A percentile compares a stretch with the other conserved stretches of the same genome.
Evolutionary conservation across 92 coral and sea anemone genomes (phyloP).

Genomic region (Epizoanthus scotinus): DNA sequence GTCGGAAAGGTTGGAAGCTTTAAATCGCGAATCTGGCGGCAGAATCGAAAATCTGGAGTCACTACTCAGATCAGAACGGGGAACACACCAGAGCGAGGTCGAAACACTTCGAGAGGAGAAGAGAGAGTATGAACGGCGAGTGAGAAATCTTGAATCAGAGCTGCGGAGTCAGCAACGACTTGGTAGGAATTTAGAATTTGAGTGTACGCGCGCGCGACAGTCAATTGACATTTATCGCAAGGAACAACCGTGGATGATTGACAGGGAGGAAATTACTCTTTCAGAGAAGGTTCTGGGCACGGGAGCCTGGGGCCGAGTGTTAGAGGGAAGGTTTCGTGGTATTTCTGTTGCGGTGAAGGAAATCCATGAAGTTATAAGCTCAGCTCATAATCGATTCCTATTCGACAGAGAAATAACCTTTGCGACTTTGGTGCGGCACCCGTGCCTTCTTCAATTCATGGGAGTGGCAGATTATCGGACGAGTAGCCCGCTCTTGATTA

Average conservation of each 20-base stretch:
- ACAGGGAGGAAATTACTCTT: slow-evolving; percentile 61
- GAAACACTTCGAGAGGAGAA: slow-evolving; percentile 62
- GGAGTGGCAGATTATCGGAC: slow-evolving; percentile 78
- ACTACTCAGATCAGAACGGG: slow-evolving; percentile 58
- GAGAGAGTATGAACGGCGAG: slow-evolving; percentile 59
- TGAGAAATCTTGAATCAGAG: slow-evolving; percentile 55
- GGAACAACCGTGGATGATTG: slow-evolving; percentile 82
- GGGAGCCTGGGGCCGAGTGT: slow-evolving; percentile 90
- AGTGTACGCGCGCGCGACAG: slow-evolving; percentile 60
- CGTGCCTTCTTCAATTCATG: slow-evolving; percentile 77
- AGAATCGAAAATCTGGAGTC: slow-evolving; percentile 48
- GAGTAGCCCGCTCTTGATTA: slow-evolving; percentile 59
- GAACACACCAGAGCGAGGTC: slow-evolving; percentile 45
- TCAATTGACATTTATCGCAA: slow-evolving; percentile 62
- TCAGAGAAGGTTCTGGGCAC: slow-evolving; percentile 78
- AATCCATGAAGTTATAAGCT: slow-evolving; percentile 78
- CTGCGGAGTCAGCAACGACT: slow-evolving; percentile 59
- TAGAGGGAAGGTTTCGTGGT: slow-evolving; percentile 83
- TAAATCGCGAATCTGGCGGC: slow-evolving; percentile 46
- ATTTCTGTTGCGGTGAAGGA: slow-evolving; percentile 83
- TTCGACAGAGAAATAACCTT: slow-evolving; percentile 85
- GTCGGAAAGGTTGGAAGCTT: slow-evolving; percentile 50
- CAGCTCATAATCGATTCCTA: slow-evolving; percentile 69
- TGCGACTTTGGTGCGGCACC: slow-evolving; percentile 79
- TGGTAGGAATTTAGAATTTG: slow-evolving; percentile 64